These are phyloP conservation scores for Callospermophilus lateralis DNA, from an alignment of 2,113 vertebrate species.

Conservation along the genomic window DNA sequence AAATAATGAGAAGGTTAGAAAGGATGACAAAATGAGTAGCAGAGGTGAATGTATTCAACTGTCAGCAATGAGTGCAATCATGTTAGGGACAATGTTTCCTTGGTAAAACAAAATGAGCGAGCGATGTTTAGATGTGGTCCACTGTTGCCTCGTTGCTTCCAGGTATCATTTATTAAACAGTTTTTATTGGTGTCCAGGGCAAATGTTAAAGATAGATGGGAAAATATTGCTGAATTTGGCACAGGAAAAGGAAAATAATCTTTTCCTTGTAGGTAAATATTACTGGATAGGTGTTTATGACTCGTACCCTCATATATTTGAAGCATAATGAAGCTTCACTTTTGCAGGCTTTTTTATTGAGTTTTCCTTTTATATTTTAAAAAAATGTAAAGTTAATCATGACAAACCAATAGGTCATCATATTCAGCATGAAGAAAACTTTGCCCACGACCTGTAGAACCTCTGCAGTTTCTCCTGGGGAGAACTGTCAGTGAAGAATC, in stretches of 20 bases:
- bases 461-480: neutral
- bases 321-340: neutral
- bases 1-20: conserved; percentile 76
- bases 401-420: no score
- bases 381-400: neutral
- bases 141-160: neutral
- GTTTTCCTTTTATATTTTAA: neutral
- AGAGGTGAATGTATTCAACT: conserved; percentile 63
- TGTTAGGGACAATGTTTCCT: neutral
- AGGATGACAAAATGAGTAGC: conserved; percentile 7
- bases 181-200: neutral
- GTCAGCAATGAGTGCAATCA: conserved; percentile 28
- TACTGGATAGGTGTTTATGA: neutral
- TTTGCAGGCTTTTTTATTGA: neutral
- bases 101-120: neutral
- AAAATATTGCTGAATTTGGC: neutral
- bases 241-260: neutral
- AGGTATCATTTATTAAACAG: neutral
- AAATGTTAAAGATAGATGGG: neutral
- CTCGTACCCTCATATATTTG: neutral
- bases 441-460: fast-evolving
- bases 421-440: neutral
- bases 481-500: neutral
- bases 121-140: neutral
- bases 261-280: neutral